Base-by-base conservation (phyloP, 2,797 vertebrate genomes). In the Lutjanus argentimaculatus region DNA sequence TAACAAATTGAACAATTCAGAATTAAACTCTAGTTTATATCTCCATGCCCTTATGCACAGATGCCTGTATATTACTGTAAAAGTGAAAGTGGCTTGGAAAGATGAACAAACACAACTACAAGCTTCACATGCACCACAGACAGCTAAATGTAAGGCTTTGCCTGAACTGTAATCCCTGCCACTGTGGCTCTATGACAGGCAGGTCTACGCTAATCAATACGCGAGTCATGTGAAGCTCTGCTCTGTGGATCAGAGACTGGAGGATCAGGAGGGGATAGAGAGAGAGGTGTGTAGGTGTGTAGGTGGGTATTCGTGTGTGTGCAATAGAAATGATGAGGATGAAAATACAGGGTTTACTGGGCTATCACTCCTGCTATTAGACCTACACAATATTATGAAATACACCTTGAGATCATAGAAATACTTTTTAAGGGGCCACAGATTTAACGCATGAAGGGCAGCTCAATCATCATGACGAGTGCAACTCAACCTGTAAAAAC, bases 131-230 rank as follows among this genome's bases (percentile, higher is more conserved):
- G 67, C 14, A 14, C 13, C 45, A 19, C 59, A 62, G 42, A 53
- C 52, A 19, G 80, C 70, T 79, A 22, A 22, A 71, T 55, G 61
- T 61, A 51, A 74, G 53, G 79, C 76, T 77, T 66, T 66, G 30
- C 74, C 64, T 51, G 45, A 59, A 70, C 51, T 67, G 59, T 87
- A 87, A 88, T 87, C 82, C 75, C 55, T 19, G 10, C 36, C 40
- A 13, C 59, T 15, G 45, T 30, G 75, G 48, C 58, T 21, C 72
- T 67, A 17, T 68, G 76, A 79, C 67, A 76, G 58, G 30, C 75
- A 57, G 61, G 67, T 70, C 66, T 48, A 66, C 2, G 25, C 72
- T 85, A 58, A 86, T 82, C 75, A 74, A 49, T 83, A 36, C 30
- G 6, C 30, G 6, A 36, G 72, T 77, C 65, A 84, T 76, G 79